Conservation (phyloP, 2,797 vertebrate species). For the Mustela erminea region DNA sequence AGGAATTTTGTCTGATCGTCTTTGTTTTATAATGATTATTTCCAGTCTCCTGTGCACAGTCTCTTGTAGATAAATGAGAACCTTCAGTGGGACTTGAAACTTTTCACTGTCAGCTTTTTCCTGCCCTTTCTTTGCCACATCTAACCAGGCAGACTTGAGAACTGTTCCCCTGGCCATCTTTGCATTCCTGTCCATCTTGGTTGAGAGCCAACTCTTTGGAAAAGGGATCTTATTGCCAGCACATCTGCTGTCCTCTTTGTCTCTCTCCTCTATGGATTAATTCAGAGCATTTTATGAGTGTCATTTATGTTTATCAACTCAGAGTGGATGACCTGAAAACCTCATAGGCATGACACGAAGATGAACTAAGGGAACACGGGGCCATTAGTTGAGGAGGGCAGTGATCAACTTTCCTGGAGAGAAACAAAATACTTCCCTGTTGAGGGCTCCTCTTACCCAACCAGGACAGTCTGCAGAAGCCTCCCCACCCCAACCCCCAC, state of each 20-base stretch:
- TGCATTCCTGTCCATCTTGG: background rate
- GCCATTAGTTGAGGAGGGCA: background rate
- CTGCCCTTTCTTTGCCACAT: background rate
- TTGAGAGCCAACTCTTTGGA: background rate
- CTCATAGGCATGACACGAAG: background rate
- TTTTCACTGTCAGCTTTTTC: background rate
- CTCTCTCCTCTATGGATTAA: background rate
- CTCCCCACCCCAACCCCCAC: too few species aligned
- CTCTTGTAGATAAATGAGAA: background rate
- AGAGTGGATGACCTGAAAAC: background rate
- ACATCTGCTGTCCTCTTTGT: background rate
- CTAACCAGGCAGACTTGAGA: background rate
- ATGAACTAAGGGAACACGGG: background rate
- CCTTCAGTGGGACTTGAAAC: background rate
- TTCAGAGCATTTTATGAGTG: background rate
- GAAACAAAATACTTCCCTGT: too few species aligned
- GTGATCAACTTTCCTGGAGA: background rate
- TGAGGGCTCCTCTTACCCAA: background rate
- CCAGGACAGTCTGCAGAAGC: background rate
- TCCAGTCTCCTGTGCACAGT: background rate
- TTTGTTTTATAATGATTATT: background rate
- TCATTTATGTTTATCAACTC: background rate
- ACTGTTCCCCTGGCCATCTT: background rate
- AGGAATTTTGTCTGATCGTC: background rate
- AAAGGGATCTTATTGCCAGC: background rate